Conservation (phyloP, 2,797 vertebrate species). For the Glossophaga mutica region DNA sequence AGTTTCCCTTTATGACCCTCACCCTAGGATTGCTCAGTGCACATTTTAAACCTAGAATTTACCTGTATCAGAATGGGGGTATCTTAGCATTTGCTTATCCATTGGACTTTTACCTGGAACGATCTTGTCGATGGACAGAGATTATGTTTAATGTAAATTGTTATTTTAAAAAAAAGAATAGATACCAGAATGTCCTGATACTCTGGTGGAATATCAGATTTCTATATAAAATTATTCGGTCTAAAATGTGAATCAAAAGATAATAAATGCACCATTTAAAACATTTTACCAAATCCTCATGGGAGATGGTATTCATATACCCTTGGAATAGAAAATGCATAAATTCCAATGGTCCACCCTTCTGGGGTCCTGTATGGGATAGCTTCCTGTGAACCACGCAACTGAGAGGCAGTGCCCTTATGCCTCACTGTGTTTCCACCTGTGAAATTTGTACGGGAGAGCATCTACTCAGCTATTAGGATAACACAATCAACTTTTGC, state of each 20-base stretch:
- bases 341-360: background rate
- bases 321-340: background rate
- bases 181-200: background rate
- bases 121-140: background rate
- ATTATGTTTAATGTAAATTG: background rate
- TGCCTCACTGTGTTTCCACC: background rate
- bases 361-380: rapidly evolving
- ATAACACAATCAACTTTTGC: background rate
- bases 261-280: background rate
- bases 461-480: background rate
- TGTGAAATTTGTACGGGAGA: background rate
- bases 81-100: background rate
- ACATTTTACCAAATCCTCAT: background rate
- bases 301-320: background rate
- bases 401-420: background rate
- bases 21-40: background rate
- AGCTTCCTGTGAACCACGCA: background rate
- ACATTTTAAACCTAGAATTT: background rate
- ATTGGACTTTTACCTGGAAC: background rate
- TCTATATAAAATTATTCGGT: background rate
- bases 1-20: background rate
- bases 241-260: background rate
- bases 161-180: background rate
- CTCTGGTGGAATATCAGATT: background rate
- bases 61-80: background rate